phyloP scores from a whole-genome alignment of 2,113 vertebrate genomes.

The Leucopsar rothschildi region DNA sequence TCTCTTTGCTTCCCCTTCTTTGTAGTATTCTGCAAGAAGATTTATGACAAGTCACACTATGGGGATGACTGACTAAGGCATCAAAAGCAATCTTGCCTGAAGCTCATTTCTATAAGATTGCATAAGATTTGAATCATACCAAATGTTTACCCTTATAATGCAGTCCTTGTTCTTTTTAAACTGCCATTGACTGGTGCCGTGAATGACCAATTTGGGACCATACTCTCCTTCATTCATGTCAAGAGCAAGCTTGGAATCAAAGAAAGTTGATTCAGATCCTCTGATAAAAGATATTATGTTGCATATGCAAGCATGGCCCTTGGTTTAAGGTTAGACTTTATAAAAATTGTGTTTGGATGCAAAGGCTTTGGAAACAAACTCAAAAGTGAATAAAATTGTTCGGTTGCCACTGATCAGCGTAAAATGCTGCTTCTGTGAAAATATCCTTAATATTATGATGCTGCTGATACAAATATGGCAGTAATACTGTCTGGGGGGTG shows the following conservation, averaged over 20 bases:
- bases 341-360: background rate
- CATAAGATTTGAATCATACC: constrained; percentile 28
- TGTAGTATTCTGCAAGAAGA: background rate
- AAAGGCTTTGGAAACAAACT: background rate
- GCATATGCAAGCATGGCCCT: background rate
- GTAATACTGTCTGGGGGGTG: background rate
- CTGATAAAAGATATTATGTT: background rate
- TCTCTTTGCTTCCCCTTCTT: background rate
- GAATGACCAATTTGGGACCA: background rate
- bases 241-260: background rate
- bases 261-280: background rate
- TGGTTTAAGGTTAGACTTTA: background rate
- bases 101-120: constrained; percentile 24
- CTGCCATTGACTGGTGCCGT: background rate
- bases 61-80: background rate
- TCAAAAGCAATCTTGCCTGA: constrained; percentile 28
- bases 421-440: background rate
- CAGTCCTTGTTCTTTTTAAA: background rate
- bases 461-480: background rate
- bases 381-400: background rate
- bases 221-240: background rate
- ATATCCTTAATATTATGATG: background rate
- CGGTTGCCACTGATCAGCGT: background rate
- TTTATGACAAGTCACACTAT: constrained; percentile 9
- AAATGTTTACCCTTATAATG: constrained; percentile 21